Evolutionary conservation across 2,797 vertebrate genomes (phyloP).

Genomic region (Mormyrus proboscirostris): DNA sequence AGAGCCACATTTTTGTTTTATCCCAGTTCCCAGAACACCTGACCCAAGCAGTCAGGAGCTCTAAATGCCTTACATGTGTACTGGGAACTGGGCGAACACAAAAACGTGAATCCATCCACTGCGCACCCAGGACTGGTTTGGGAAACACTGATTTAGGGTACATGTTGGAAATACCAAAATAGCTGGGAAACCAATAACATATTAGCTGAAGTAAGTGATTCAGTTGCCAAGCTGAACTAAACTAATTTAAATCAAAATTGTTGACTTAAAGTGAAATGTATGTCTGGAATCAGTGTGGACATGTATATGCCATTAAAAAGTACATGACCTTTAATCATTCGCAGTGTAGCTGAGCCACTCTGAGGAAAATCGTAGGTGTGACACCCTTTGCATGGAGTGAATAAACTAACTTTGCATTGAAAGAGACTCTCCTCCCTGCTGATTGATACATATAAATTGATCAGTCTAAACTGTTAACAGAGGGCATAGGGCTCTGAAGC

Average conservation of each 20-base stretch:
- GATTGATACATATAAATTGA: neutral
- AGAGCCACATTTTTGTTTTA: too few species aligned
- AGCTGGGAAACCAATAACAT: neutral
- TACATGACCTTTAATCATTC: neutral
- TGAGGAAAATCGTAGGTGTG: neutral
- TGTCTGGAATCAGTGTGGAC: neutral
- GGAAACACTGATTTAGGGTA: neutral
- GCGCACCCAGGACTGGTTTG: neutral
- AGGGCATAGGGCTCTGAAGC: neutral
- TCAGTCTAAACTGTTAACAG: neutral
- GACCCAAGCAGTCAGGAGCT: neutral
- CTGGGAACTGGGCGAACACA: neutral
- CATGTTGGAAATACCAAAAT: neutral
- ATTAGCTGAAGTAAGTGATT: neutral
- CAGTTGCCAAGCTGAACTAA: neutral
- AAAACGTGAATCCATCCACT: neutral
- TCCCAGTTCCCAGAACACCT: too few species aligned
- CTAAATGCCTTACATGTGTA: neutral
- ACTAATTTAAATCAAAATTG: neutral
- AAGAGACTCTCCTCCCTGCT: neutral
- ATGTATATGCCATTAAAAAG: neutral
- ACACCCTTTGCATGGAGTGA: neutral
- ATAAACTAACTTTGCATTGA: neutral
- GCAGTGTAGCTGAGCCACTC: neutral
- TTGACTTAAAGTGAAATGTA: neutral